phyloP scores from a whole-genome alignment of 1,140 invertebrate species.

The Bombyx mori region DNA sequence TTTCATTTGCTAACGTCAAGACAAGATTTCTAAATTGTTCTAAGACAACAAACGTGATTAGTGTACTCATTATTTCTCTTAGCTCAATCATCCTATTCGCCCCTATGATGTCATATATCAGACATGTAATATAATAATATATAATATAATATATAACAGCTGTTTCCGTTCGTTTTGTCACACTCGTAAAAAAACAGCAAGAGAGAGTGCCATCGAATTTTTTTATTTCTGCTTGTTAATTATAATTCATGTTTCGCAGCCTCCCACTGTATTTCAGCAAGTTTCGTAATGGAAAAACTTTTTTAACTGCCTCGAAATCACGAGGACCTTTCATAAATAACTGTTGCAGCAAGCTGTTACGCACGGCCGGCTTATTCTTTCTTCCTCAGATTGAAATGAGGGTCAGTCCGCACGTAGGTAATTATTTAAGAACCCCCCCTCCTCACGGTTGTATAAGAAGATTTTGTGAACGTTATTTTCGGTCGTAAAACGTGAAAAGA shows the following conservation, averaged over 20 bases:
- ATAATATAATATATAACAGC: too few relatives aligned
- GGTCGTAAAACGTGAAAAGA: slow-evolving; percentile 32
- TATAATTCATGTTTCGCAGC: slow-evolving; percentile 42
- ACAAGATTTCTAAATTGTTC: too few relatives aligned
- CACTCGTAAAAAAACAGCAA: not conserved
- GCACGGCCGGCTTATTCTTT: slow-evolving; percentile 30
- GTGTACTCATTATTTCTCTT: too few relatives aligned
- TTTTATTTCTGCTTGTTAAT: slow-evolving; percentile 21
- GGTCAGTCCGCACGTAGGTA: slow-evolving; percentile 52
- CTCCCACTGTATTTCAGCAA: slow-evolving; percentile 30
- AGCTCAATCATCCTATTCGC: too few relatives aligned
- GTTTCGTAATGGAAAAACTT: slow-evolving; percentile 58
- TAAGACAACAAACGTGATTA: too few relatives aligned
- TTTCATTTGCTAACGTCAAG: too few relatives aligned
- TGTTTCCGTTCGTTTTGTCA: not conserved
- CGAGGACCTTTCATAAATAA: slow-evolving; percentile 48
- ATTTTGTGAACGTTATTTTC: slow-evolving; percentile 17
- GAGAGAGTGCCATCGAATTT: too few relatives aligned
- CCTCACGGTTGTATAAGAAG: slow-evolving; percentile 18
- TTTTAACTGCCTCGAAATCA: slow-evolving; percentile 51
- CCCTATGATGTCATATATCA: too few relatives aligned
- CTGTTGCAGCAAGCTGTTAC: slow-evolving; percentile 57
- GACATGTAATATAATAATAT: too few relatives aligned
- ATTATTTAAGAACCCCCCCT: slow-evolving; percentile 33
- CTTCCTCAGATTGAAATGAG: slow-evolving; percentile 31